Evolutionary conservation across 2,113 vertebrate species (phyloP).

Genomic region (Lepus americanus): DNA sequence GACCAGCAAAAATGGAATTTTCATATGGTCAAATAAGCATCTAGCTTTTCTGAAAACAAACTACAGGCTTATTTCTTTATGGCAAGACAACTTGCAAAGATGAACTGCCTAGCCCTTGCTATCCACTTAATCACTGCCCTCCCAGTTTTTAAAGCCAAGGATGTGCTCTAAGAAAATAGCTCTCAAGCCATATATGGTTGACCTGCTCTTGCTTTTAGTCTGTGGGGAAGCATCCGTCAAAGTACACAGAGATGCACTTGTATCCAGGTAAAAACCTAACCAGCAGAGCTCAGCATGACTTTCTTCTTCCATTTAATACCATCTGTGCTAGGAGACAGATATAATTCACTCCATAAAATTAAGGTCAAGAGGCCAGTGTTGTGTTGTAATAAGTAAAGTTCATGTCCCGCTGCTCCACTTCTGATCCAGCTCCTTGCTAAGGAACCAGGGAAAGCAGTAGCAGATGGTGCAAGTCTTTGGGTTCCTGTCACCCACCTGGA

Average conservation of each 20-base stretch:
- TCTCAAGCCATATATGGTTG: not conserved
- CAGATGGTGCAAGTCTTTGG: too few species aligned
- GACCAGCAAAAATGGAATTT: not conserved
- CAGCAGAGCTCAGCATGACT: not conserved
- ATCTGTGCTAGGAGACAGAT: not conserved
- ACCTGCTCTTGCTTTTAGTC: not conserved
- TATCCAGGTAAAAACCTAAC: not conserved
- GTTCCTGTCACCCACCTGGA: too few species aligned
- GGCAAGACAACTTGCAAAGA: not conserved
- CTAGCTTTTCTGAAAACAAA: conserved; percentile 36
- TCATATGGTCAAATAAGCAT: not conserved
- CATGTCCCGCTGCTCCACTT: too few species aligned
- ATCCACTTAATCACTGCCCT: not conserved
- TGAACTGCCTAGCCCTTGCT: not conserved
- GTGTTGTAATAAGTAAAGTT: too few species aligned
- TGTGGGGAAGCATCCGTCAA: not conserved
- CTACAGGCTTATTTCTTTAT: not conserved
- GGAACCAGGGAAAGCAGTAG: too few species aligned
- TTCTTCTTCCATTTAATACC: not conserved
- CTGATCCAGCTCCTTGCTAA: too few species aligned
- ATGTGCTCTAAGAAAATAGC: not conserved
- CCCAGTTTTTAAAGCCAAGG: not conserved
- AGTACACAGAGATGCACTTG: not conserved
- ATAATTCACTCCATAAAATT: not conserved
- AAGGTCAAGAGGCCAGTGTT: not conserved